Base-by-base conservation (phyloP, 2,113 vertebrate species). In the Lepisosteus osseus region DNA sequence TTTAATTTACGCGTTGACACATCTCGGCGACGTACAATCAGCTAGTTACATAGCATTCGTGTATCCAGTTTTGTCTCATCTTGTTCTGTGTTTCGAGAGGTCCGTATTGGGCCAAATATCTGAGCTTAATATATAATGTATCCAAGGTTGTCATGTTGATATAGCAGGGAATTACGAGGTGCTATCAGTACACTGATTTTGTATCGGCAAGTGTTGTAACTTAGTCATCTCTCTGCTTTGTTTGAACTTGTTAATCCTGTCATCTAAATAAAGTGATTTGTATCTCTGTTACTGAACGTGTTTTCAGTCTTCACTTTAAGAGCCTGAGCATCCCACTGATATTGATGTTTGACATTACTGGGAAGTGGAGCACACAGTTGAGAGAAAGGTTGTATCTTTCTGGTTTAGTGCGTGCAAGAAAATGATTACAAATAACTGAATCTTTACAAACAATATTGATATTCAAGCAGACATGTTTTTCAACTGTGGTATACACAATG, bases 221-320 rank as follows among this genome's bases (percentile, higher is more conserved):
- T 72, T 78, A 80, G 85, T 71, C 64, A 64, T 70, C 71, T 75
- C 69, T 83, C 82, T 85, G 61, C 67, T 84, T 80, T 87, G 79
- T 89, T 79, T 88, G 74, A 51, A 71, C 76, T 77, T 88, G 80
- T 82, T 77, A 75, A 73, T 79, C 78, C 69, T 81, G 85, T 74
- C 71, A 62, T 78, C 76, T 72, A 80, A 90, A 88, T 89, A 91
- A 90, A 90, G 79, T 83, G 77, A 82, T 76, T 81, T 82, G 77
- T 82, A 74, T 85, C 85, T 72, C 67, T 71, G 75, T 29, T 65
- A 67, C 64, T 57, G 63, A 51, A 51, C 9, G 47, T 1, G 2
- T 51, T 9, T 51, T 51, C 9, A 51, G 5, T 51, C 2, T 51
- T 51, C 9, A 51, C 9, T 51, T 6, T 51, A 51, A 51, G 47